Evolutionary conservation across 2,888 invertebrate species (phyloP), one percentile per base, ranked within the genome.

Genomic region (Ernsta delagoae): DNA sequence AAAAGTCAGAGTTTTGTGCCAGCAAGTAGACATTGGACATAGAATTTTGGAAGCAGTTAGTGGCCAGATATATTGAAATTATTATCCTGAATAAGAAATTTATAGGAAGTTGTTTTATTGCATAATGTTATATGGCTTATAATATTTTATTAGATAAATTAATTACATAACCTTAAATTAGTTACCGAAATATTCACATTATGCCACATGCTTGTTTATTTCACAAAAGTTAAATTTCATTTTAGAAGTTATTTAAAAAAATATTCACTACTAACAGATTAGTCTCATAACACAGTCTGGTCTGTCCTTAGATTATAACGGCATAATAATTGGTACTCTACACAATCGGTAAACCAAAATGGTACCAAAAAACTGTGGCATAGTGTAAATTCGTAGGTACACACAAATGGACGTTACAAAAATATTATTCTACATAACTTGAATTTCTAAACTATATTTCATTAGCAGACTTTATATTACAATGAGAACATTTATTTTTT

Each of bases 401-500:
- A 57, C 39, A 57, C 12, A 31, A 63, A 41, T 69, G 69, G 69
- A 69, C 69, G 69, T 64, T 69, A 69, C 61, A 69, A 69, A 69
- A 69, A 69, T 69, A 69, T 69, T 64, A 69, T 69, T 63, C 69
- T 69, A 69, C 69, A 69, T 43, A 69, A 59, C 39, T 59, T 59
- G 53, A 63, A 50, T 16, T 36, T 39, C 67, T 68, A 12, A 59
- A 34, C 59, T 69, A 63, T 50, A 63, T 50, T 63, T 69, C 63
- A 69, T 69, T 69, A 68, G 63, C 63, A 68, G 63, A 59, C 7
- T 50, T 36, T 59, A 63, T 59, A 11, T 63, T 68, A 59, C 39
- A 68, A 57, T 50, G 50, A 16, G 8, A 69, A 63, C 50, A 69
- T 57, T 57, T 59, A 53, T 57, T n/a, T 62, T 68, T 54, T 36